A percentile compares a stretch with the other conserved stretches of the same genome.
phyloP scores from a whole-genome alignment of 2,888 invertebrate species.

The Limnephilus rhombicus region DNA sequence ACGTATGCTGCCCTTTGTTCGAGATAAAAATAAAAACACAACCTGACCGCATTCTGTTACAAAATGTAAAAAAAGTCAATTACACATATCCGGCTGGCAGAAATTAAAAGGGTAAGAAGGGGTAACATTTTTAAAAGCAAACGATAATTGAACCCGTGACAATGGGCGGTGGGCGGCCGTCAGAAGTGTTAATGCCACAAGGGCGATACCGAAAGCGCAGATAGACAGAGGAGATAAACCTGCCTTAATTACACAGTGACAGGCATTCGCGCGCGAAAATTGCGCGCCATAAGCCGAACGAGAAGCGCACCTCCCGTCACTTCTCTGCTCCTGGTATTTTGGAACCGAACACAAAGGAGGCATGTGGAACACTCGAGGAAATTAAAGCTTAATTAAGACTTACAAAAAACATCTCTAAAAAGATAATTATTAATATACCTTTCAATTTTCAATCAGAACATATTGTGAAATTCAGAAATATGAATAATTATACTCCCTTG shows the following conservation, averaged over 20 bases:
- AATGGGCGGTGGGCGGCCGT: slow-evolving; percentile 59
- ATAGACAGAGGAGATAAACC: slow-evolving; percentile 65
- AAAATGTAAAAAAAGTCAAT: slow-evolving; percentile 56
- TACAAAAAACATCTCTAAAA: neutral
- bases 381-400: neutral
- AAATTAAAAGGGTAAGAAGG: slow-evolving; percentile 53
- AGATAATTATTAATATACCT: neutral
- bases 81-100: slow-evolving; percentile 57
- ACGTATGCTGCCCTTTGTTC: neutral
- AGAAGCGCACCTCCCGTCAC: slow-evolving; percentile 58
- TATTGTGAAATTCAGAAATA: neutral
- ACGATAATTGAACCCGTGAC: slow-evolving; percentile 64
- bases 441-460: neutral
- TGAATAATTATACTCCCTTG: neutral
- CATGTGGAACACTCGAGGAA: slow-evolving; percentile 12
- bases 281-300: slow-evolving; percentile 56
- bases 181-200: slow-evolving; percentile 61
- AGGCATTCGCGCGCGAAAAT: slow-evolving; percentile 65
- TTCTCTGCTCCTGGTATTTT: slow-evolving; percentile 55
- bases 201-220: slow-evolving; percentile 56
- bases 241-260: slow-evolving; percentile 66
- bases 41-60: neutral
- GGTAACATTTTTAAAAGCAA: slow-evolving; percentile 63
- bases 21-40: neutral
- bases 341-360: slow-evolving; percentile 49